phyloP scores from a whole-genome alignment of 2,113 vertebrate species.

The Kryptolebias marmoratus region DNA sequence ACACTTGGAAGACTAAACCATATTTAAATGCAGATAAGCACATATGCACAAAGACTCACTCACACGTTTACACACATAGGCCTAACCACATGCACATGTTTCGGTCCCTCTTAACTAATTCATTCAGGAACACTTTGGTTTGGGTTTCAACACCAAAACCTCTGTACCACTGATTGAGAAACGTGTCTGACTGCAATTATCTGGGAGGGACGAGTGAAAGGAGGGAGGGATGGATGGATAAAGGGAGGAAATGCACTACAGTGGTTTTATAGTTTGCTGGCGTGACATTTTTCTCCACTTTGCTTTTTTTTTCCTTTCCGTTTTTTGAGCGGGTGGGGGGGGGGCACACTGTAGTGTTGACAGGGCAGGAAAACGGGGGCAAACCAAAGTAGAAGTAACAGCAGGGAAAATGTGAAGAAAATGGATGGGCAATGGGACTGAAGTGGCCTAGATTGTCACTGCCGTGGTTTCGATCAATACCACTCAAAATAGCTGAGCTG shows the following conservation, averaged over 20 bases:
- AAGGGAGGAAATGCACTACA: constrained; percentile 58
- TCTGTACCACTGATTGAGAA: constrained; percentile 80
- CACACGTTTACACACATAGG: constrained; percentile 30
- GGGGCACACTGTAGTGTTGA: constrained; percentile 61
- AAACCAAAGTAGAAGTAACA: constrained; percentile 44
- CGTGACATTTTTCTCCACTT: constrained; percentile 71
- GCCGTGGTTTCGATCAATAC: constrained; percentile 39
- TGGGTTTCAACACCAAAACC: constrained; percentile 79
- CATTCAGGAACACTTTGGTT: constrained; percentile 85
- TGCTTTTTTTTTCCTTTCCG: constrained; percentile 48
- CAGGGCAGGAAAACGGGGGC: constrained; percentile 55
- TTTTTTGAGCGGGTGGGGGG: constrained; percentile 56
- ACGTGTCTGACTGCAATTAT: constrained; percentile 84
- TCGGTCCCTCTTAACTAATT: constrained; percentile 82
- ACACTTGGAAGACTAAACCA: constrained; percentile 67
- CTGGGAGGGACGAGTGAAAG: constrained; percentile 46
- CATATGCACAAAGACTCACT: constrained; percentile 37
- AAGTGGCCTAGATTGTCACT: constrained; percentile 62
- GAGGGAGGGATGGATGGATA: constrained; percentile 33
- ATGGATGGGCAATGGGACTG: constrained; percentile 55
- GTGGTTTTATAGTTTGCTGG: constrained; percentile 78
- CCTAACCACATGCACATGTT: constrained; percentile 85
- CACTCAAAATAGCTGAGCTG: constrained; percentile 48
- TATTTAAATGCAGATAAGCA: constrained; percentile 69
- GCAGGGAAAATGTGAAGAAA: constrained; percentile 54